phyloP scores from a whole-genome alignment of 2,113 vertebrate genomes.

The Seriola quinqueradiata region DNA sequence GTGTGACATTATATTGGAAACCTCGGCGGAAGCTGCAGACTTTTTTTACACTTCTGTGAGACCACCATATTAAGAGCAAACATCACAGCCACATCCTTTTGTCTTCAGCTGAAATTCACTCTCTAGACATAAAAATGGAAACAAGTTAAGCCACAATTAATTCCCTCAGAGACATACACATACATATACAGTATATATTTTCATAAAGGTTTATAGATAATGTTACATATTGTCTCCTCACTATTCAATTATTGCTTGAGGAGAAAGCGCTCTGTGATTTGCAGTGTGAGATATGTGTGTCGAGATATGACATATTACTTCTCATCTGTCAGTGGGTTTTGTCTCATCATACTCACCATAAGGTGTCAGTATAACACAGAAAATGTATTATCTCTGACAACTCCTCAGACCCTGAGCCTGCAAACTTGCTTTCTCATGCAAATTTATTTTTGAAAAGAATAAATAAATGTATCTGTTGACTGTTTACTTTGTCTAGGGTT shows the following conservation, averaged over 20 bases:
- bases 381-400: neutral
- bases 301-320: neutral
- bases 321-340: neutral
- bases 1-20: neutral
- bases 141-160: neutral
- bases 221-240: too few relatives aligned
- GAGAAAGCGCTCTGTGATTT: too few relatives aligned
- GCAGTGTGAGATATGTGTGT: neutral
- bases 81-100: neutral
- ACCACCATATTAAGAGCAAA: neutral
- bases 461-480: neutral
- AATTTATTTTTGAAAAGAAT: neutral
- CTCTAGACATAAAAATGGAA: neutral
- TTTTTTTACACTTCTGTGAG: neutral
- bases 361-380: constrained; percentile 53
- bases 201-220: too few relatives aligned
- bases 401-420: neutral
- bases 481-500: neutral
- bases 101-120: neutral
- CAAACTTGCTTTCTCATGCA: too few relatives aligned
- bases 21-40: neutral
- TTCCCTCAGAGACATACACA: neutral
- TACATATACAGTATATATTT: too few relatives aligned
- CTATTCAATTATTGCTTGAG: too few relatives aligned
- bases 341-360: constrained; percentile 15